phyloP scores from a whole-genome alignment of 92 coral and sea anemone genomes.

The Epizoanthus fatuus region DNA sequence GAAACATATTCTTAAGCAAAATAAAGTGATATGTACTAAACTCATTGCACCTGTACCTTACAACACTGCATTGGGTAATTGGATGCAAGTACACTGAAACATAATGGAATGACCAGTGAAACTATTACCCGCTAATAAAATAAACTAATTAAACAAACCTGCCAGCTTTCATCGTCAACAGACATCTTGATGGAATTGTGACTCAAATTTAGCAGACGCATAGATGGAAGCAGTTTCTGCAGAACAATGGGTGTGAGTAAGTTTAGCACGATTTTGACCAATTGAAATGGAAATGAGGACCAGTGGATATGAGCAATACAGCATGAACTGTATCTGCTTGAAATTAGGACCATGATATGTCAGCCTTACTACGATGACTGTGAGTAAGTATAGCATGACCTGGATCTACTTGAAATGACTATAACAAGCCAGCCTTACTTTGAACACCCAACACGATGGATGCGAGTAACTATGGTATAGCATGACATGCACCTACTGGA shows the following conservation, averaged over 20 bases:
- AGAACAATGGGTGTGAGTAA: background rate
- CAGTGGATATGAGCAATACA: no score
- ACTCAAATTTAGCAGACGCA: conserved; percentile 86
- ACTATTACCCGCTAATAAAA: background rate
- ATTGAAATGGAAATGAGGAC: no score
- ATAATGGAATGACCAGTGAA: background rate
- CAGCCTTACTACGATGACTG: no score
- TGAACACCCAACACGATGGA: no score
- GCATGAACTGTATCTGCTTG: no score
- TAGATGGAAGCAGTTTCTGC: conserved; percentile 89
- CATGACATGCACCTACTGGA: no score
- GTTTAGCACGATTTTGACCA: no score
- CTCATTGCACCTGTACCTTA: background rate
- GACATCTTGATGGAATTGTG: conserved; percentile 74
- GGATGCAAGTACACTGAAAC: background rate
- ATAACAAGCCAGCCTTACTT: no score
- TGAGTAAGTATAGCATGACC: no score
- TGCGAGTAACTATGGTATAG: no score
- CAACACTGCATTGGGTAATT: background rate
- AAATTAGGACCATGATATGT: no score
- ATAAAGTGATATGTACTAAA: background rate
- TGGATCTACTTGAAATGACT: no score
- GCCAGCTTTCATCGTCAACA: conserved; percentile 74
- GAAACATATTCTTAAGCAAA: background rate
- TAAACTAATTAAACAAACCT: conserved; percentile 55